Conservation (phyloP, 2,888 invertebrate species). For the Heterodera filipjevi region DNA sequence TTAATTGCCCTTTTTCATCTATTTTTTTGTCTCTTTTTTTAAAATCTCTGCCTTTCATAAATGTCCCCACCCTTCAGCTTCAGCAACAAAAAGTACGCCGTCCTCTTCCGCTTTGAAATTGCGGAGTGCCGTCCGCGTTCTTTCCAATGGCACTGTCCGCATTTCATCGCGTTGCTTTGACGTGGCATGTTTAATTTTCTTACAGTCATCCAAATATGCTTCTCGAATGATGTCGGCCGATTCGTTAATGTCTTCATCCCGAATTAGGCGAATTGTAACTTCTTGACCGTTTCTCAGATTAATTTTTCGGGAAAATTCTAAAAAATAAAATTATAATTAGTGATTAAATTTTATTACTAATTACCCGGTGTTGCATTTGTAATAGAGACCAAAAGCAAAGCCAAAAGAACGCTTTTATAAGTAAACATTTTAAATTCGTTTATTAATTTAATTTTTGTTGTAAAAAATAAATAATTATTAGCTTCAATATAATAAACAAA, state of each 20-base stretch:
- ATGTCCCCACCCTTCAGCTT: too few relatives aligned
- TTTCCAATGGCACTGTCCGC: neutral
- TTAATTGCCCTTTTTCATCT: too few relatives aligned
- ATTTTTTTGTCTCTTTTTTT: too few relatives aligned
- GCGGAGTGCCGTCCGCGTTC: neutral
- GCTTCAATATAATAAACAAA: too few relatives aligned
- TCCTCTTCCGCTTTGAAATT: neutral
- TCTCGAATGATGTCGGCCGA: neutral
- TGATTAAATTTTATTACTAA: neutral
- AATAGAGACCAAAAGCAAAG: too few relatives aligned
- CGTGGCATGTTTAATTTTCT: neutral
- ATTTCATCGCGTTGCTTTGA: neutral
- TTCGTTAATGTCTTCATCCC: neutral
- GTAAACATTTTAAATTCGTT: too few relatives aligned
- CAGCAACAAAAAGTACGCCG: neutral
- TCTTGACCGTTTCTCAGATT: neutral
- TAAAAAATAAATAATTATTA: too few relatives aligned
- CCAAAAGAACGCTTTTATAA: too few relatives aligned
- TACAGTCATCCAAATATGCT: neutral
- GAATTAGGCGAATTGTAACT: neutral
- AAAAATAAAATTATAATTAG: neutral
- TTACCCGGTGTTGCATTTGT: neutral
- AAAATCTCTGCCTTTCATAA: too few relatives aligned
- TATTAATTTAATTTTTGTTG: too few relatives aligned
- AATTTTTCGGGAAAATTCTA: neutral